Conservation (phyloP, 2,797 vertebrate species). For the Sibirionetta formosa region DNA sequence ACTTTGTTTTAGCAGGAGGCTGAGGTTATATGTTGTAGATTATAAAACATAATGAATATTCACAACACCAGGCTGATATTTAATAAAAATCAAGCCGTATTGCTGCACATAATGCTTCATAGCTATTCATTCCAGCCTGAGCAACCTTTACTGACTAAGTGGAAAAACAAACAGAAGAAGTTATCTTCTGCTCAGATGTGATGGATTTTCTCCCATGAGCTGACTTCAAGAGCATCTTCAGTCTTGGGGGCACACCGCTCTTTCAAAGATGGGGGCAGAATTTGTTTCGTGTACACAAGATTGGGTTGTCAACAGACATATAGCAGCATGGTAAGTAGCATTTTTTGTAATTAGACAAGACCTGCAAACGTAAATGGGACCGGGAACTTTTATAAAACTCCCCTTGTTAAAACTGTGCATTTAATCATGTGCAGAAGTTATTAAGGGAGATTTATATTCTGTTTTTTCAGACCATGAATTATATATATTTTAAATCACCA, state of each 20-base stretch:
- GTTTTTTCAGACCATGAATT: background rate
- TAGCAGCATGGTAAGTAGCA: background rate
- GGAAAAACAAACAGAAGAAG: background rate
- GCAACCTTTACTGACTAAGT: background rate
- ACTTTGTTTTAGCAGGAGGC: background rate
- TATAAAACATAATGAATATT: background rate
- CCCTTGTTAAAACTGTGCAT: background rate
- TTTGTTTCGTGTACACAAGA: background rate
- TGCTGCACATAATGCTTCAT: background rate
- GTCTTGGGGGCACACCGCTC: background rate
- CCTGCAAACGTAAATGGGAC: background rate
- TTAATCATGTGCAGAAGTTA: background rate
- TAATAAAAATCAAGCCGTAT: background rate
- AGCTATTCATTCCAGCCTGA: background rate
- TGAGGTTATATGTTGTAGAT: background rate
- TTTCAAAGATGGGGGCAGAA: background rate
- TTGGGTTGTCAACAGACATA: background rate
- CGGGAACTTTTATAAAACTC: background rate
- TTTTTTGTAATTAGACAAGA: background rate
- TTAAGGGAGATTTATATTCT: slow-evolving; percentile 11
- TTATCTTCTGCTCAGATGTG: background rate
- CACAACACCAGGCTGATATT: background rate
- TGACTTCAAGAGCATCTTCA: background rate
- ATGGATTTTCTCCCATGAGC: background rate
- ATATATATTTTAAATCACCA: background rate